Percentiles rank a stretch among this genome's conserved stretches.
These are phyloP conservation scores for Lydus trimaculatus DNA, from an alignment of 2,888 invertebrate genomes.

Conservation along the genomic window DNA sequence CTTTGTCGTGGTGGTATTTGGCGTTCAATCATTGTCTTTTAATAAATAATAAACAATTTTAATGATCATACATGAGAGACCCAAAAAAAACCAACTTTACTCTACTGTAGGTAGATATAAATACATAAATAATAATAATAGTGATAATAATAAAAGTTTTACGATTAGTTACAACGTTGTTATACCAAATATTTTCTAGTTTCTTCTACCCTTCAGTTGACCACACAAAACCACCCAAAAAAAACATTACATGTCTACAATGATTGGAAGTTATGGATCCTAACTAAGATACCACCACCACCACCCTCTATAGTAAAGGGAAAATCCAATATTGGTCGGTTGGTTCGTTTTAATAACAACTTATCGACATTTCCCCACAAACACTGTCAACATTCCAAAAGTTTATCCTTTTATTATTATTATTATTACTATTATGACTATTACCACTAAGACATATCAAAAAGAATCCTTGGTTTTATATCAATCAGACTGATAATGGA, in stretches of 20 bases:
- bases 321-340: neutral
- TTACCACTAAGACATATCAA: neutral
- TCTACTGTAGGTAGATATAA: neutral
- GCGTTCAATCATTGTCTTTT: constrained; percentile 2
- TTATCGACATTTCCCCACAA: neutral
- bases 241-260: neutral
- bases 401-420: neutral
- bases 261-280: constrained; percentile 1
- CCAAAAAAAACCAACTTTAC: neutral
- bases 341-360: constrained; percentile 2
- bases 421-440: neutral
- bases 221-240: neutral
- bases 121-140: neutral
- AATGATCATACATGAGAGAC: neutral
- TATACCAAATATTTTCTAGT: neutral
- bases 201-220: neutral
- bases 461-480: neutral
- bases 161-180: neutral
- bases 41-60: constrained; percentile 4
- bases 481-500: neutral
- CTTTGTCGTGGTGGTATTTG: neutral
- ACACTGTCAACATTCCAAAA: neutral
- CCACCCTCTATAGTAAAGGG: neutral
- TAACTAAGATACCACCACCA: neutral
- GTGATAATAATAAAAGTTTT: neutral